Base-by-base conservation (phyloP, 2,888 invertebrate genomes). In the Eumacrocentrus americanus region DNA sequence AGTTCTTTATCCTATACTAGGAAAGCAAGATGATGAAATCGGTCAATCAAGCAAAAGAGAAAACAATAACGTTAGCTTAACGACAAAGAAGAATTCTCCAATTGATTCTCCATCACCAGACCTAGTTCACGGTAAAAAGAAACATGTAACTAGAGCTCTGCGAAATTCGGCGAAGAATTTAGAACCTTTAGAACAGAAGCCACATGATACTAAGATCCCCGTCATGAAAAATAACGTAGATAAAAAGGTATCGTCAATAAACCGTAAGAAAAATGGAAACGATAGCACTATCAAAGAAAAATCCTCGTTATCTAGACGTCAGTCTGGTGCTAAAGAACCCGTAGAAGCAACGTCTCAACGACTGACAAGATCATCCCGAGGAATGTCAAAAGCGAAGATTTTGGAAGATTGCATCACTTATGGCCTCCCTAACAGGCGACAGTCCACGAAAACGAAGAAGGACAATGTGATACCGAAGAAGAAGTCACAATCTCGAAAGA, bases 301-400 rank as follows among this genome's bases (percentile, higher is more conserved):
- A 5, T 40, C 16, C 6, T 3, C 16, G 6, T 9, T 16, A 12
- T 16, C 38, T 14, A 4, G 9, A 40, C 16, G 14, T 40, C 12
- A 25, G 16, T n/a, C n/a, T 7, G 9, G 12, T 22, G 18, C 42
- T 12, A 29, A 29, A 40, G 16, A 2, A 9, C 3, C 2, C n/a
- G 22, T 11, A n/a, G 18, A 52, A 42, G 40, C 2, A 7, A 44
- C 2, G 0, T n/a, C n/a, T n/a, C 29, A 35, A 1, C 48, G 11
- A 12, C 22, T 34, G 18, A 23, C 16, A 23, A 47, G 61, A 56
- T 52, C 55, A 4, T 60, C 62, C 2, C 60, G 47, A 40, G 57
- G 62, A 12, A 38, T 51, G 38, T 52, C 44, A 6, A 62, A 63
- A 47, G 56, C 62, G 23, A 65, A 65, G 48, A 60, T 59, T 47